Evolutionary conservation across 1,140 invertebrate genomes (phyloP), one percentile per base, ranked within the genome.

Genomic region (Cydia fagiglandana): DNA sequence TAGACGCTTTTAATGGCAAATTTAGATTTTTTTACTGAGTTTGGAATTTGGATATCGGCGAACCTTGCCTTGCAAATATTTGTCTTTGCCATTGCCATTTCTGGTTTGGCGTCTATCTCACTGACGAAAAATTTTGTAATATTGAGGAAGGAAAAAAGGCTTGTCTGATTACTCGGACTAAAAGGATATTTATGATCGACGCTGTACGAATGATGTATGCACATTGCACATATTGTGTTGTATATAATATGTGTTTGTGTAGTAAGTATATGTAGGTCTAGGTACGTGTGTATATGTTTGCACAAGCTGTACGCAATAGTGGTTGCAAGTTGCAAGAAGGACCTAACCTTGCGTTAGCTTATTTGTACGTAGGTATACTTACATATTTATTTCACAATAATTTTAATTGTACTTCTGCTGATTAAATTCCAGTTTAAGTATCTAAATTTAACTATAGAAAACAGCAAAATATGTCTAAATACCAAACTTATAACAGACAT

Each of bases 241-340:
- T 24, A 24, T 24, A 24, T 24, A 24, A 2, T 61, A 61, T 20
- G 53, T 61, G n/a, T 15, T 30, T 30, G 30, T 30, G 30, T 30
- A 53, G 13, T 53, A 10, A 0, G 24, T 24, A 24, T 24, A 24
- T 2, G 24, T 24, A 24, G 0, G 24, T 24, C 3, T 28, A 28
- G 1, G 28, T 53, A 53, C 50, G n/a, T 61, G 24, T 24, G 53
- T 56, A 0, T 53, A 53, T 17, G 56, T 61, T 61, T 61, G 56
- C 56, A 61, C 56, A 61, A 61, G 56, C 6, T 61, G 56, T 20
- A 61, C 56, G 56, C 56, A 61, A 61, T 61, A 61, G 2, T 24
- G 56, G 17, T 61, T 24, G 56, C 56, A 61, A 61, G 17, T 61
- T 24, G 56, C 56, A 61, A 61, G 20, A 61, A 61, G 56, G 56